Base-by-base conservation (phyloP, 2,888 invertebrate genomes). In the Hirtodrosophila duncani region DNA sequence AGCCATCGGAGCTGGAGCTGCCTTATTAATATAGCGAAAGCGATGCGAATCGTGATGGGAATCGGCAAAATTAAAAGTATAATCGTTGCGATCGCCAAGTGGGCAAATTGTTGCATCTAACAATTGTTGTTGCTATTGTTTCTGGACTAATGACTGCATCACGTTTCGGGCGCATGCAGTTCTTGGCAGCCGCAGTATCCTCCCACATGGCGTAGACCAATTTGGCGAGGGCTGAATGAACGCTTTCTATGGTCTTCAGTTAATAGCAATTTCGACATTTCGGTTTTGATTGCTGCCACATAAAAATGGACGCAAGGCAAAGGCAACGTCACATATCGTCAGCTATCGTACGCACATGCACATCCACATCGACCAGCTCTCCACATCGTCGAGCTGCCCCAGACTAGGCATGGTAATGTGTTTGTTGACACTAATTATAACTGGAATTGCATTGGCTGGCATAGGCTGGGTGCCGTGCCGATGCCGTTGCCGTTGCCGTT, bases 341-440 rank as follows among this genome's bases (percentile, higher is more conserved):
- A 13, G 11, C 10, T 10, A 9, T 9, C 2, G 8, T 6, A 3
- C 3, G 14, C 10, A 3, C 44, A 27, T 38, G 36, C n/a, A 36
- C 23, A 34, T 31, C 23, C 46, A 36, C 43, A 23, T 36, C 23
- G 16, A 21, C 23, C n/a, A 34, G 13, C 23, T 9, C 14, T 24
- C 7, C 16, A 2, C 21, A 30, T 34, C 29, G 16, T 16, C 9
- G 30, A 30, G 3, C 1, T 23, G 8, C 7, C 9, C 11, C 10
- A 11, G 26, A 27, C 14, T 13, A 18, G 51, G 58, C 67, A 67
- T 68, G 60, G 68, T 79, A 75, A 75, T 77, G 75, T 80, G 75
- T 77, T 70, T 77, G 80, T 80, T 77, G 75, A 77, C 75, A 79
- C 80, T 77, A 77, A 77, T 77, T 77, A 77, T 75, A 79, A 79